Percentiles rank a stretch among this genome's conserved stretches.
phyloP scores from a whole-genome alignment of 2,113 vertebrate genomes.

The Callochromis pleurospilus region DNA sequence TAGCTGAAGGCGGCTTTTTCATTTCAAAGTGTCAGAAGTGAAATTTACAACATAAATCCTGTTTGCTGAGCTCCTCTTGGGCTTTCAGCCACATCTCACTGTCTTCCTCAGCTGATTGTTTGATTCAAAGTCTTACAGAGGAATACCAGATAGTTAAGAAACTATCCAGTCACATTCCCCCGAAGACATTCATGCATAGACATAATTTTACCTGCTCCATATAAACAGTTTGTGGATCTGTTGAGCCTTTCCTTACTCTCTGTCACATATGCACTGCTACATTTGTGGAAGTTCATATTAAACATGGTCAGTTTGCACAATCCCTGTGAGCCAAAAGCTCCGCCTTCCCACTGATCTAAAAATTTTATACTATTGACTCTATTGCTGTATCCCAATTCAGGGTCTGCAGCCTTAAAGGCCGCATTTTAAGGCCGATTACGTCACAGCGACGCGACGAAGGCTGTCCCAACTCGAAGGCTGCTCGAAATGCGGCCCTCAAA shows the following conservation, averaged over 20 bases:
- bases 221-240: neutral
- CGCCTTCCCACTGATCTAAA: neutral
- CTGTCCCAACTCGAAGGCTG: no score
- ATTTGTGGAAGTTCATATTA: neutral
- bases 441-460: no score
- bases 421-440: no score
- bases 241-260: neutral
- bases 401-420: no score
- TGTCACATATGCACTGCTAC: neutral
- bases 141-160: neutral
- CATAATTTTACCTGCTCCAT: neutral
- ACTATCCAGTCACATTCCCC: neutral
- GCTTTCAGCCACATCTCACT: neutral
- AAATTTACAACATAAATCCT: neutral
- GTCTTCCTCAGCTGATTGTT: neutral
- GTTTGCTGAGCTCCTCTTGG: neutral
- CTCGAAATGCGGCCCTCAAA: no score
- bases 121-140: neutral
- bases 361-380: neutral
- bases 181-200: fast-evolving
- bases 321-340: neutral
- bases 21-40: neutral
- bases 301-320: neutral
- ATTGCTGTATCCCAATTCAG: no score
- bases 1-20: neutral